Conservation (phyloP, 2,888 invertebrate genomes). For the Entomobrya multifasciata region DNA sequence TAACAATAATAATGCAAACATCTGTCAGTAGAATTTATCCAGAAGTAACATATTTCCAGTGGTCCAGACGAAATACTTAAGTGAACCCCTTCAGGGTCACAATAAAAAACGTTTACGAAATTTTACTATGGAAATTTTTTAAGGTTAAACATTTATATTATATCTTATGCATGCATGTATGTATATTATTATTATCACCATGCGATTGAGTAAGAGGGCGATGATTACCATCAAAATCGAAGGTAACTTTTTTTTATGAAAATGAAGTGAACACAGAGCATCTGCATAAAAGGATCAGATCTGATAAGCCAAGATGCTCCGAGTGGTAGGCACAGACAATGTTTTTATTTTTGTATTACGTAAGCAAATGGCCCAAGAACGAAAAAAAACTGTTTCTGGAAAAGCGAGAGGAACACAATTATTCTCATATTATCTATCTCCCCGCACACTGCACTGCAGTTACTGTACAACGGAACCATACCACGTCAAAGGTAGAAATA, state of each 20-base stretch:
- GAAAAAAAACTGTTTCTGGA: conserved; percentile 60
- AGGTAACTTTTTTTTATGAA: conserved; percentile 34
- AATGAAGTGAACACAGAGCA: conserved; percentile 40
- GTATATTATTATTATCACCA: no score
- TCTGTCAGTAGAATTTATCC: conserved; percentile 57
- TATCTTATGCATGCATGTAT: no score
- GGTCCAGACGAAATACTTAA: neutral
- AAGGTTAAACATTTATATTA: neutral
- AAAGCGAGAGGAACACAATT: conserved; percentile 35
- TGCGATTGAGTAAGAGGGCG: conserved; percentile 57
- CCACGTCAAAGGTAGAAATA: neutral
- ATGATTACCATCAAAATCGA: conserved; percentile 48
- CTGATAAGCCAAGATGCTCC: conserved; percentile 40
- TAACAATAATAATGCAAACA: conserved; percentile 50
- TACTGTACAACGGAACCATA: conserved; percentile 53
- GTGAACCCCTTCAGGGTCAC: conserved; percentile 68
- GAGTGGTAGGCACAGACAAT: conserved; percentile 18
- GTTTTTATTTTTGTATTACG: neutral
- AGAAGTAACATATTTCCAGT: conserved; percentile 47
- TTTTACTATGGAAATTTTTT: conserved; percentile 21
- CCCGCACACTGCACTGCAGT: neutral
- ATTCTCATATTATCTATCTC: conserved; percentile 25
- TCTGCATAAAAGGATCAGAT: conserved; percentile 56
- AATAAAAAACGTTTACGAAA: conserved; percentile 20
- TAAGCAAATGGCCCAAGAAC: conserved; percentile 9